Evolutionary conservation across 2,113 vertebrate genomes (phyloP), one percentile per base, ranked within the genome.

Genomic region (Thomomys bottae): DNA sequence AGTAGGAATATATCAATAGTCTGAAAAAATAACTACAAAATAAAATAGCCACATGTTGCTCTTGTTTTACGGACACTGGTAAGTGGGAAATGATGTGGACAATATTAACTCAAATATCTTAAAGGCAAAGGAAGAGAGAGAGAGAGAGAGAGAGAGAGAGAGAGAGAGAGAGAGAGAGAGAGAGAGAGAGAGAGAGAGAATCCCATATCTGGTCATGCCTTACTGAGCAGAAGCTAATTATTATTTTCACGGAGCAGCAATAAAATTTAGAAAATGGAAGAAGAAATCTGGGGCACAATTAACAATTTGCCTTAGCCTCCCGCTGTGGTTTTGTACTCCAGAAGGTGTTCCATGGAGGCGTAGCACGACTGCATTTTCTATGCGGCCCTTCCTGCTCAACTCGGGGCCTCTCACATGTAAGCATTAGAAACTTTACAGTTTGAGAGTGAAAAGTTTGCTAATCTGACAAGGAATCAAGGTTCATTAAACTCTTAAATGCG

Each of bases 401-500:
- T 32, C 61, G 45, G 24, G 95, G 45, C 30, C 82, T 91, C 68
- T 83, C 38, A 85, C 38, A 83, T 40, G 23, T 21, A 88, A 87
- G 81, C 21, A 26, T 63, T 87, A 72, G 89, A 92, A 92, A 84
- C 8, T 26, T 93, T 66, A 89, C 78, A 89, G 81, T 89, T 87
- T n/a, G 26, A 57, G 82, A 63, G 54, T 15, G 32, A 94, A 88
- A 86, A 14, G 42, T 94, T 92, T 84, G 72, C 68, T 95, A 95
- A 94, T 95, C 24, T 80, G 30, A 40, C 66, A 30, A 83, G 88
- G 91, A 93, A 88, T 94, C 94, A 80, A 90, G 28, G 82, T 54
- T 97, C 84, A 90, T 89, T 95, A 95, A 95, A 81, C 49, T 30
- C 80, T 89, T 91, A 32, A 81, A 89, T 8, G 0, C 76, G 78